These are phyloP conservation scores for Lasioglossum pauxillum DNA, from an alignment of 2,888 invertebrate species.

Conservation along the genomic window DNA sequence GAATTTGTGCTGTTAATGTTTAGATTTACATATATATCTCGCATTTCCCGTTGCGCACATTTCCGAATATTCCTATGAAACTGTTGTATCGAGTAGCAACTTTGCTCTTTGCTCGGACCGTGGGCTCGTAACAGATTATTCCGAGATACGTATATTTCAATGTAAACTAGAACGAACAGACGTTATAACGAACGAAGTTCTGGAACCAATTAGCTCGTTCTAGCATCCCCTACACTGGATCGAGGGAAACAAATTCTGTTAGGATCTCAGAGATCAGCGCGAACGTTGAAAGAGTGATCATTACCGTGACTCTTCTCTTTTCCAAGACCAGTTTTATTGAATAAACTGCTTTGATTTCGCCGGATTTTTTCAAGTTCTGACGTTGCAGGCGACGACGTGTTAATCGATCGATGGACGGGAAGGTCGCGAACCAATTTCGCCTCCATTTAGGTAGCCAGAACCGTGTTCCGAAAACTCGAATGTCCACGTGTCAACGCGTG, in stretches of 20 bases:
- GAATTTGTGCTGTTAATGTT: neutral
- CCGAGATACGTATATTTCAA: neutral
- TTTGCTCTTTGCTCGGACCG: neutral
- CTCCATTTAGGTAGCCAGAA: neutral
- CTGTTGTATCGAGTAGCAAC: neutral
- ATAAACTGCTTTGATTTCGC: neutral
- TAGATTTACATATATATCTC: neutral
- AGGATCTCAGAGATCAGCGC: neutral
- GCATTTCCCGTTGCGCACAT: neutral
- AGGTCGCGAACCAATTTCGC: conserved; percentile 1
- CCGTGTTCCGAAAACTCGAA: neutral
- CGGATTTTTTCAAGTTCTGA: neutral
- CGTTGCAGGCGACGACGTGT: neutral
- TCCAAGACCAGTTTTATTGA: neutral
- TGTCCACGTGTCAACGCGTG: neutral
- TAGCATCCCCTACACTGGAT: neutral
- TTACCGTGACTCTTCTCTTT: neutral
- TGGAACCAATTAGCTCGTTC: neutral
- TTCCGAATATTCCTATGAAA: neutral
- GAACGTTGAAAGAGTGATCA: neutral
- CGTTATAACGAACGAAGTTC: neutral
- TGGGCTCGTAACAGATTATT: neutral
- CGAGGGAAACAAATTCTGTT: neutral
- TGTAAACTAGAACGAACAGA: conserved; percentile 6
- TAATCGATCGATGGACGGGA: neutral